A percentile compares a stretch with the other conserved stretches of the same genome.
These are phyloP conservation scores for Conus canariensis DNA, from an alignment of 2,888 invertebrate species.

Conservation along the genomic window DNA sequence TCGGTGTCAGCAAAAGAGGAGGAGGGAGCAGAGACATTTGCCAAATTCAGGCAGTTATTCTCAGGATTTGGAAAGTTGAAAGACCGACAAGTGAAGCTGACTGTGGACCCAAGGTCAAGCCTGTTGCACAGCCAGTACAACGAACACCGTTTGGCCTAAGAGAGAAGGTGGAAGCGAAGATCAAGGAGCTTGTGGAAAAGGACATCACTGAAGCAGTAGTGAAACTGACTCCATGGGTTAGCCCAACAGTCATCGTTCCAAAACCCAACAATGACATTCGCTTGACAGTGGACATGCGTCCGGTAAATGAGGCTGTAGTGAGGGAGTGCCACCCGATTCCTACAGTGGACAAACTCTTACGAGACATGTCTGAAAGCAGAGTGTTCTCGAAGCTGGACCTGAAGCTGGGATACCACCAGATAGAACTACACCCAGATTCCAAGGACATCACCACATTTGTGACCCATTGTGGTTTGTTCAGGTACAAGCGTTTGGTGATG, in stretches of 20 bases:
- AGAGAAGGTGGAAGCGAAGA: not conserved
- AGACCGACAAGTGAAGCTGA: not conserved
- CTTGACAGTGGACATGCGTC: too few relatives aligned
- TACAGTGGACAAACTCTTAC: too few relatives aligned
- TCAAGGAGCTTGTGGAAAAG: not conserved
- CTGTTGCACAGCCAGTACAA: not conserved
- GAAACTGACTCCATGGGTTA: not conserved
- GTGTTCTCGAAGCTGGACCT: too few relatives aligned
- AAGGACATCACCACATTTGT: constrained; percentile 34
- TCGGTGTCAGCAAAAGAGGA: not conserved
- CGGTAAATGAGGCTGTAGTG: too few relatives aligned
- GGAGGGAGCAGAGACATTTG: not conserved
- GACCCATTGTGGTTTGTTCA: constrained; percentile 38
- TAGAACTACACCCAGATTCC: constrained; percentile 26
- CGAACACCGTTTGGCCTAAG: not conserved
- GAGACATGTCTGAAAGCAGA: too few relatives aligned
- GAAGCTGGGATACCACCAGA: too few relatives aligned
- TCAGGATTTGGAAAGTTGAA: not conserved
- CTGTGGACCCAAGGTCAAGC: not conserved
- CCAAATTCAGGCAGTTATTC: not conserved
- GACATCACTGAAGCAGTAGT: not conserved
- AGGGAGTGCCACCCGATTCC: too few relatives aligned
- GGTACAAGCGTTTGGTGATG: constrained; percentile 40
- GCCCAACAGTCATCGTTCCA: not conserved
- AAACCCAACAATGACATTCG: not conserved